A percentile compares a stretch with the other conserved stretches of the same genome.
Evolutionary conservation across 2,888 invertebrate genomes (phyloP).

Genomic region (Hemistola chrysoprasaria): DNA sequence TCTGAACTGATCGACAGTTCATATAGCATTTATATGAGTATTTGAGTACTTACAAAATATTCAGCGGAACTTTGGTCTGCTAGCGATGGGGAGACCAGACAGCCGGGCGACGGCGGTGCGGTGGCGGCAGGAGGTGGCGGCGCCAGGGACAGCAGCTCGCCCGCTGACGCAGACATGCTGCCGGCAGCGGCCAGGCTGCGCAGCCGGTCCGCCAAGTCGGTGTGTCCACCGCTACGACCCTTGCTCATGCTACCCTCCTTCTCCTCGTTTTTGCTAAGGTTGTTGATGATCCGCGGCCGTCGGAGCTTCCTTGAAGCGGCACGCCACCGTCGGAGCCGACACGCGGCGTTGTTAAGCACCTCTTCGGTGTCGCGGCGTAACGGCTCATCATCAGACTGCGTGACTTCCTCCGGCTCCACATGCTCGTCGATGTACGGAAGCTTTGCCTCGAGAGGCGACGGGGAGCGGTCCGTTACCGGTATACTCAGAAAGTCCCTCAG

Average conservation of each 20-base stretch:
- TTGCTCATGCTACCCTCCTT: constrained; percentile 47
- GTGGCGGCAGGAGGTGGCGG: constrained; percentile 73
- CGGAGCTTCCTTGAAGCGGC: constrained; percentile 77
- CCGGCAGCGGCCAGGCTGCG: constrained; percentile 71
- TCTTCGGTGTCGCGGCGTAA: constrained; percentile 60
- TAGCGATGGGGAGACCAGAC: constrained; percentile 66
- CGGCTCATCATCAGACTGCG: constrained; percentile 62
- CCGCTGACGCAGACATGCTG: constrained; percentile 71
- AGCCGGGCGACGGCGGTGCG: constrained; percentile 75
- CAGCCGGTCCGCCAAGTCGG: constrained; percentile 71
- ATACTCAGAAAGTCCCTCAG: constrained; percentile 64
- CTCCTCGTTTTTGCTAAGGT: constrained; percentile 59
- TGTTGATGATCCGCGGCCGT: constrained; percentile 73
- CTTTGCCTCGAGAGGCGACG: constrained; percentile 49
- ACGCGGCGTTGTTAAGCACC: constrained; percentile 69
- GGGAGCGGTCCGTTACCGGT: constrained; percentile 41
- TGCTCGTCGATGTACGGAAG: constrained; percentile 70
- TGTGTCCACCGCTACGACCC: constrained; percentile 53
- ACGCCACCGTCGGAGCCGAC: constrained; percentile 74
- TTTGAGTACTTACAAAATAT: constrained; percentile 67
- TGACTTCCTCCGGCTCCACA: constrained; percentile 45
- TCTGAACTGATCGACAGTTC: not conserved
- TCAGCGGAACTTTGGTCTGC: constrained; percentile 71
- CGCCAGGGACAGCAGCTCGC: constrained; percentile 70
- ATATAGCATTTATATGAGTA: no score